Conservation (phyloP, 2,888 invertebrate species). For the Aporophyla lueneburgensis region DNA sequence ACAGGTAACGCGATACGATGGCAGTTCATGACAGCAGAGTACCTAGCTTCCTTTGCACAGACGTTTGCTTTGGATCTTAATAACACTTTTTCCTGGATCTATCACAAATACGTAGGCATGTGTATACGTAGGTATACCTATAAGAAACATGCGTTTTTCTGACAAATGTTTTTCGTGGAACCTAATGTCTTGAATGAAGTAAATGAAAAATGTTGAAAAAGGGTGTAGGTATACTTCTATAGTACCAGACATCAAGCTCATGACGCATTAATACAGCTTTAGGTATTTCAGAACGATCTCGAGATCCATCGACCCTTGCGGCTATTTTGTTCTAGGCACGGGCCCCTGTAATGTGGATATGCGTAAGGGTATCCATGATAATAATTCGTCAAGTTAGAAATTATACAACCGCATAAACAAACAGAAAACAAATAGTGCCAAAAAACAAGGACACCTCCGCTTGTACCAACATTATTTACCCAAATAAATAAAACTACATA, state of each 20-base stretch:
- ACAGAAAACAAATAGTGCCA: neutral
- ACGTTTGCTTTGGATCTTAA: neutral
- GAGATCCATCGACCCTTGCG: too few species aligned
- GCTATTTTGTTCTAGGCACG: too few species aligned
- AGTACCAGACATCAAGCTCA: neutral
- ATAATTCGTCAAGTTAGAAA: too few species aligned
- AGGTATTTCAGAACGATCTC: neutral
- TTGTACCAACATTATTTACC: neutral
- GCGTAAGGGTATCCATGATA: too few species aligned
- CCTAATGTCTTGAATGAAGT: neutral
- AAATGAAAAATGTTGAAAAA: neutral
- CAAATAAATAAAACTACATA: conserved; percentile 16
- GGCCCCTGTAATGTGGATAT: too few species aligned
- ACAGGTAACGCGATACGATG: neutral
- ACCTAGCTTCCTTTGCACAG: neutral
- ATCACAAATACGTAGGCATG: neutral
- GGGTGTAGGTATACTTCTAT: neutral
- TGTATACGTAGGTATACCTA: neutral
- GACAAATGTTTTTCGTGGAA: neutral
- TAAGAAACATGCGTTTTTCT: neutral
- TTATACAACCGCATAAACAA: neutral
- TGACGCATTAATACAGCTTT: neutral
- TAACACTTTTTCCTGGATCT: neutral
- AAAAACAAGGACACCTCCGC: neutral
- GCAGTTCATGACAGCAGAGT: neutral